Base-by-base conservation (phyloP, 2,888 invertebrate genomes). In the Meiosimyza decipiens region DNA sequence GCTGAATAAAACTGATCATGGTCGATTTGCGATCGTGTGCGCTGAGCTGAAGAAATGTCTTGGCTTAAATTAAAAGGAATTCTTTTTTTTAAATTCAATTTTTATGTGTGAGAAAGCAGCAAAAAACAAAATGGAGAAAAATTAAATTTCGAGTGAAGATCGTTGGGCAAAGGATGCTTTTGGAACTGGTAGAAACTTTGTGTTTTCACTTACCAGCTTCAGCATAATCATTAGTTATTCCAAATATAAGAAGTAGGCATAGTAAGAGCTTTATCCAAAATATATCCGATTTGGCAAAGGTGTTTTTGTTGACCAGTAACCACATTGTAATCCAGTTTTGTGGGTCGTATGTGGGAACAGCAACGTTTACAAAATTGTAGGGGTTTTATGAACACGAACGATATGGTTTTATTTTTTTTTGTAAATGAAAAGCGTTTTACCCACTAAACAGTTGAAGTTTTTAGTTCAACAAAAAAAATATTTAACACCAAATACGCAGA, bases 211-310 rank as follows among this genome's bases (percentile, higher is more conserved):
- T 77, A 77, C 76, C 76, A 72, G 75, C 74, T 74, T 75, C 73
- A 51, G 71, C 70, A 69, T 54, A 16, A 51, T 57, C 22, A 28
- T 2, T 65, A 6, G 28, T 47, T 57, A 74, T 72, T 66, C 71
- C 76, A 71, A 76, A 73, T 67, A 76, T 76, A 55, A 79, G 74
- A 71, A 78, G 74, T 47, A 75, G 71, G 65, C 74, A 73, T 18
- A 74, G 68, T 71, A 77, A 64, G 59, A 74, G 67, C 81, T 81
- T 83, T 81, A 85, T 82, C 85, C 82, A 84, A 82, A 82, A 80
- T 79, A 77, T 82, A 83, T 82, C 82, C 81, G 81, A 81, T 79
- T 82, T 82, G 78, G 82, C 80, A 80, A 81, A 81, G 79, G 79
- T 79, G 78, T 80, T 81, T 80, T 80, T 80, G 78, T 80, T 82